These are phyloP conservation scores for Pollicipes pollicipes DNA, from an alignment of 1,140 invertebrate species.

Conservation along the genomic window DNA sequence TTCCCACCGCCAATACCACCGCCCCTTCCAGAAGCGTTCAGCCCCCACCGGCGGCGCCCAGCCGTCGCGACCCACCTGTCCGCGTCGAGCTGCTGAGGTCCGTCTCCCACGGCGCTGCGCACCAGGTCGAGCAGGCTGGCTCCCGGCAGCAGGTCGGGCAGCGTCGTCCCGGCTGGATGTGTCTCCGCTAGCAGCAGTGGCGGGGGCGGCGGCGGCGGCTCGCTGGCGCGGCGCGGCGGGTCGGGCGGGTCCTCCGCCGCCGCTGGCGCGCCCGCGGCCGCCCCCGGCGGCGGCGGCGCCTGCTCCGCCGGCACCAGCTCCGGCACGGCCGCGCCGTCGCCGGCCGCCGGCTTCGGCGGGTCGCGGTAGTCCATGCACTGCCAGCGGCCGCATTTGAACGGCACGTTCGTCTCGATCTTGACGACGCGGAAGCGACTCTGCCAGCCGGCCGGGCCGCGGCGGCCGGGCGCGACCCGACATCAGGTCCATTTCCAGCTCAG, in stretches of 20 bases:
- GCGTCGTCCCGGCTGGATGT: background rate
- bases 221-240: background rate
- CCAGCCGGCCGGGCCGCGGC: slow-evolving; percentile 13
- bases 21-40: too few species aligned
- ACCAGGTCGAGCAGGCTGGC: background rate
- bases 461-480: background rate
- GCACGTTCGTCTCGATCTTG: slow-evolving; percentile 87
- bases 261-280: too few species aligned
- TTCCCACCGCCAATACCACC: too few species aligned
- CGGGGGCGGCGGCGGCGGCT: background rate
- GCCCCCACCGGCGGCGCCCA: too few species aligned
- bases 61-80: background rate
- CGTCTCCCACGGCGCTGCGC: background rate
- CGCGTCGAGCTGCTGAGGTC: background rate
- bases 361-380: slow-evolving; percentile 89
- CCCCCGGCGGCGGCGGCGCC: too few species aligned
- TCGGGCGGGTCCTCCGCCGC: background rate
- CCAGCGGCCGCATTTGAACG: slow-evolving; percentile 83
- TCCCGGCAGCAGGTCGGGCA: background rate
- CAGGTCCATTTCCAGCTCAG: background rate
- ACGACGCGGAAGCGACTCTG: slow-evolving; percentile 71
- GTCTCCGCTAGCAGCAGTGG: background rate
- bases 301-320: background rate
- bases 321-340: background rate
- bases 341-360: slow-evolving; percentile 22